phyloP scores from a whole-genome alignment of 2,888 invertebrate genomes.

The Chymomyza amoena region DNA sequence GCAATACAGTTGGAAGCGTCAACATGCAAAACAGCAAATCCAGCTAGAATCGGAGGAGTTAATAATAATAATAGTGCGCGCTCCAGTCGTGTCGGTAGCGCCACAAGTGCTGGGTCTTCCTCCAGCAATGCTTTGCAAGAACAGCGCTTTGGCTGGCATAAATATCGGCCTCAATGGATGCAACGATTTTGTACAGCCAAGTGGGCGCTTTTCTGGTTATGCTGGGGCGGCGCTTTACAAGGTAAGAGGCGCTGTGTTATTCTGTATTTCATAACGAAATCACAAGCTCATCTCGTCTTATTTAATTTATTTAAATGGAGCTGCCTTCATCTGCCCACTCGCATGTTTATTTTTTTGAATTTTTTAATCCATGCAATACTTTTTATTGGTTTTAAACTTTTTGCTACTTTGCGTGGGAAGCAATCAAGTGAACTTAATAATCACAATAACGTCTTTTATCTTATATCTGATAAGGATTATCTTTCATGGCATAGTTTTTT shows the following conservation, averaged over 20 bases:
- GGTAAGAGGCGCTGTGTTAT: constrained; percentile 79
- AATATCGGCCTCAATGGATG: constrained; percentile 82
- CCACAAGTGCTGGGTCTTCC: constrained; percentile 24
- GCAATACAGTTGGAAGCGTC: neutral
- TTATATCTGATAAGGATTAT: neutral
- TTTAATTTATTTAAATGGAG: constrained; percentile 51
- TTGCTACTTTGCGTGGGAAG: neutral
- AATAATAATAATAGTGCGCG: constrained; percentile 71
- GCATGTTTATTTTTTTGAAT: neutral
- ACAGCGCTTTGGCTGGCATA: constrained; percentile 84
- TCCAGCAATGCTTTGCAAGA: constrained; percentile 15
- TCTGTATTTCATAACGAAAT: neutral
- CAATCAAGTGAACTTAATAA: neutral
- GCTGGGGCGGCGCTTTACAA: constrained; percentile 89
- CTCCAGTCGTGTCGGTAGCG: constrained; percentile 55
- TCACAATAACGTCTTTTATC: neutral
- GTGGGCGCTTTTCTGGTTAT: constrained; percentile 90
- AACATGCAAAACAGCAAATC: constrained; percentile 7
- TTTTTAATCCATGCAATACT: neutral
- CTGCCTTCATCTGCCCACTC: constrained; percentile 24
- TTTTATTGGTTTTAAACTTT: neutral
- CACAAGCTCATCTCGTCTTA: neutral
- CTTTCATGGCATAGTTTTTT: neutral
- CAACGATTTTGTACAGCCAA: constrained; percentile 86
- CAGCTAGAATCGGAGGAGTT: constrained; percentile 36